A percentile compares a stretch with the other conserved stretches of the same genome.
Evolutionary conservation across 2,113 vertebrate genomes (phyloP).

Genomic region (Colius striatus): DNA sequence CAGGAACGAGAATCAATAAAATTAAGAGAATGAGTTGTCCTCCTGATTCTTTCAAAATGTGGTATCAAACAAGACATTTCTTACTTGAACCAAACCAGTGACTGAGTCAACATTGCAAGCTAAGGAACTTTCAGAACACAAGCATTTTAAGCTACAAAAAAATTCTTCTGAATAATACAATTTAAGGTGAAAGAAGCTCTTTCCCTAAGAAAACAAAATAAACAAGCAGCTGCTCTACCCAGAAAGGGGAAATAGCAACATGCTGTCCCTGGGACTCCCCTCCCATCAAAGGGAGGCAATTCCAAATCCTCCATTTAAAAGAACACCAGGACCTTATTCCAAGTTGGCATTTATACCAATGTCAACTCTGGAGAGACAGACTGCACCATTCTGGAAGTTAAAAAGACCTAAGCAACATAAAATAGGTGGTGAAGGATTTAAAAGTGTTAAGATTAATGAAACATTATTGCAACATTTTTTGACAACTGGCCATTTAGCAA

Average conservation of each 20-base stretch:
- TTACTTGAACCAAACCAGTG: neutral
- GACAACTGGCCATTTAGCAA: neutral
- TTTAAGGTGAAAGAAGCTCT: neutral
- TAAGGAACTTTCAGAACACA: neutral
- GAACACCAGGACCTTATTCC: neutral
- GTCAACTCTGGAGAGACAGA: neutral
- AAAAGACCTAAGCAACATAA: neutral
- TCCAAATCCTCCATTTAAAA: neutral
- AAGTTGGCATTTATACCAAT: neutral
- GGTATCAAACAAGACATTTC: neutral
- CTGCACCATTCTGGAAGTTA: neutral
- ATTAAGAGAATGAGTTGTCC: neutral
- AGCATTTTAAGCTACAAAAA: neutral
- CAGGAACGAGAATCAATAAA: neutral
- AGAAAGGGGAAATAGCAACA: neutral
- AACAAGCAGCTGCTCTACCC: neutral
- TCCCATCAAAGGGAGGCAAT: neutral
- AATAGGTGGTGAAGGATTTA: neutral
- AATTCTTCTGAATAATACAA: rapidly evolving
- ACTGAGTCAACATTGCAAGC: neutral
- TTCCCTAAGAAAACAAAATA: neutral
- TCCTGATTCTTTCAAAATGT: neutral
- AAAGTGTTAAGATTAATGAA: neutral
- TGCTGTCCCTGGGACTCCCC: neutral
- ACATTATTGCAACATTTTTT: neutral